Conservation (phyloP, 2,888 invertebrate genomes). For the Hirtodrosophila confusa region DNA sequence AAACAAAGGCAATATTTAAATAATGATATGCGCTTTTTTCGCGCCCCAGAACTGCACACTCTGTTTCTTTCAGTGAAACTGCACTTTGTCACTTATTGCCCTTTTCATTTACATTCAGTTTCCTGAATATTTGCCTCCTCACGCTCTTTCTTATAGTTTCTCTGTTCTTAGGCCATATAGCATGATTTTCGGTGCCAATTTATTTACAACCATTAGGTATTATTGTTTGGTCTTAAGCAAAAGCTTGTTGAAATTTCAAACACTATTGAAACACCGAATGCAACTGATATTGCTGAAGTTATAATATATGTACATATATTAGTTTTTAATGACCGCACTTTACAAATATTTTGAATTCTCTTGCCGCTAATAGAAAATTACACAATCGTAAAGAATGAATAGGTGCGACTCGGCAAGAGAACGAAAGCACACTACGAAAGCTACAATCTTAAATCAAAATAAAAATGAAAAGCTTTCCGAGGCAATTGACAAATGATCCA, state of each 20-base stretch:
- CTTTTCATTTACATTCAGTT: conserved; percentile 24
- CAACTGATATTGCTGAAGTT: conserved; percentile 4
- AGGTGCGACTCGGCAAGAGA: conserved; percentile 21
- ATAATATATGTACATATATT: not conserved
- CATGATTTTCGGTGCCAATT: not conserved
- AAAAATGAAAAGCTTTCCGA: conserved; percentile 28
- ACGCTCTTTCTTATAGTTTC: conserved; percentile 10
- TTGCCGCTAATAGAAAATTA: conserved; percentile 26
- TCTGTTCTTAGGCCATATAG: conserved; percentile 17
- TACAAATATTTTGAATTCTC: conserved; percentile 4
- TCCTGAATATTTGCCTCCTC: conserved; percentile 24
- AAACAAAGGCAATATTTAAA: not conserved
- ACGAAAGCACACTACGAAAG: conserved; percentile 30
- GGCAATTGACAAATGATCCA: conserved; percentile 14
- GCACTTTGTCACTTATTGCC: conserved; percentile 33
- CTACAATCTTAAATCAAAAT: conserved; percentile 11
- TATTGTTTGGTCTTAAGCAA: too few species aligned
- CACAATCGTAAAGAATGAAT: conserved; percentile 40
- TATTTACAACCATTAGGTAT: too few species aligned
- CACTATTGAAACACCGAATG: not conserved
- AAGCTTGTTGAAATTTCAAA: too few species aligned
- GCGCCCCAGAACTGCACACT: conserved; percentile 2
- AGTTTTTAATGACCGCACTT: conserved; percentile 7
- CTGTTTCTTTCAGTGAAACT: conserved; percentile 25
- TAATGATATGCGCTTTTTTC: not conserved